Evolutionary conservation across 37 sponge, comb jelly and placozoan species (phyloP).

Genomic region (Eunapius fragilis): DNA sequence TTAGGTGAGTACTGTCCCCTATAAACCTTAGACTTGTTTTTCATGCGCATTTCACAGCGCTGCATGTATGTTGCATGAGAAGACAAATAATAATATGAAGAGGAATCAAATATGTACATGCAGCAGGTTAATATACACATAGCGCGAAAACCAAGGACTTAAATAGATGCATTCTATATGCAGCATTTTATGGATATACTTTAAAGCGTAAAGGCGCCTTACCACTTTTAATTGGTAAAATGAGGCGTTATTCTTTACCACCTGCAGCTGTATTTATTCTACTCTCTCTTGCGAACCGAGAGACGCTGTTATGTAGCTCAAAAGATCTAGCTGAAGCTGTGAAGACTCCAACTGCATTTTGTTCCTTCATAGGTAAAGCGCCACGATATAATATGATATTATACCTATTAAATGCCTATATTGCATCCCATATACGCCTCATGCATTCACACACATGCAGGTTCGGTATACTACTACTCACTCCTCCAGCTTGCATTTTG

Average conservation of each 20-base stretch:
- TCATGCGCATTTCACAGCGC: background rate
- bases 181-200: too few species aligned
- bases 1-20: background rate
- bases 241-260: background rate
- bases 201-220: background rate
- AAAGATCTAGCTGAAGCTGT: conserved; percentile 2
- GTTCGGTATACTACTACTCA: conserved; percentile 22
- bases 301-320: conserved; percentile 26
- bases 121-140: too few species aligned
- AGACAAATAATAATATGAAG: too few species aligned
- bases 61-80: background rate
- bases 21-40: too few species aligned
- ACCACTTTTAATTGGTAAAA: too few species aligned
- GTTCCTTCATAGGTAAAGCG: conserved; percentile 26
- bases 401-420: too few species aligned
- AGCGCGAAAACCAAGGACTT: too few species aligned
- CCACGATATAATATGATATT: too few species aligned
- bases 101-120: too few species aligned
- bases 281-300: conserved; percentile 1
- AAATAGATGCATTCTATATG: too few species aligned
- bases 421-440: background rate
- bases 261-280: conserved; percentile 25
- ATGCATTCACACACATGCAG: conserved; percentile 5
- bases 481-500: conserved; percentile 10
- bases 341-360: conserved; percentile 40